phyloP scores from a whole-genome alignment of 2,888 invertebrate species.

The Linhomoeus sp. region DNA sequence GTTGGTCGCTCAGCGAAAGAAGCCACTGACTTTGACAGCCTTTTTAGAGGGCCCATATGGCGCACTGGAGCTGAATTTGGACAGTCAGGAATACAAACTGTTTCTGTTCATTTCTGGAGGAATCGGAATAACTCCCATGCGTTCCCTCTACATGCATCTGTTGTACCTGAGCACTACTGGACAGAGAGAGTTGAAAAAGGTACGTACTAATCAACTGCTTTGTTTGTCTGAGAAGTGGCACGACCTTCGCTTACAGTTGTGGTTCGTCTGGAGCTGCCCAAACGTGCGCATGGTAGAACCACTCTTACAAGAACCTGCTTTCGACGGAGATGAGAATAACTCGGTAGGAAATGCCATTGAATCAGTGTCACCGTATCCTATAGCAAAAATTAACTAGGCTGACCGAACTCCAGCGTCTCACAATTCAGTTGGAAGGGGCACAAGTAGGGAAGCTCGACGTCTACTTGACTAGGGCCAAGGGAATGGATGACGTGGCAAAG shows the following conservation, averaged over 20 bases:
- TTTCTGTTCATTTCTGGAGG: conserved; percentile 2
- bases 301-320: conserved; percentile 1
- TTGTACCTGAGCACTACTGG: too few relatives aligned
- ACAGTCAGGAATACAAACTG: background rate
- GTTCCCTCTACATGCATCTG: conserved; percentile 1
- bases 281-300: conserved; percentile 1
- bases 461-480: too few relatives aligned
- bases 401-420: too few relatives aligned
- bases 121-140: conserved; percentile 3
- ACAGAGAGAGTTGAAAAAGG: too few relatives aligned
- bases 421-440: too few relatives aligned
- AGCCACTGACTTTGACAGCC: background rate
- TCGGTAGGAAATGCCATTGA: too few relatives aligned
- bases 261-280: conserved; percentile 1
- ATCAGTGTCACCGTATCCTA: too few relatives aligned
- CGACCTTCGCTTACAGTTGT: background rate
- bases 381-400: too few relatives aligned
- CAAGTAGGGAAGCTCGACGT: too few relatives aligned
- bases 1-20: background rate
- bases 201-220: too few relatives aligned
- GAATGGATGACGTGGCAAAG: too few relatives aligned
- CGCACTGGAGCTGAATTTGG: background rate
- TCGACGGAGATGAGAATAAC: too few relatives aligned
- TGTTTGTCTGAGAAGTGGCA: background rate
- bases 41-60: background rate